Conservation (phyloP, 2,113 vertebrate species). For the Forbesichthys papilliferus region DNA sequence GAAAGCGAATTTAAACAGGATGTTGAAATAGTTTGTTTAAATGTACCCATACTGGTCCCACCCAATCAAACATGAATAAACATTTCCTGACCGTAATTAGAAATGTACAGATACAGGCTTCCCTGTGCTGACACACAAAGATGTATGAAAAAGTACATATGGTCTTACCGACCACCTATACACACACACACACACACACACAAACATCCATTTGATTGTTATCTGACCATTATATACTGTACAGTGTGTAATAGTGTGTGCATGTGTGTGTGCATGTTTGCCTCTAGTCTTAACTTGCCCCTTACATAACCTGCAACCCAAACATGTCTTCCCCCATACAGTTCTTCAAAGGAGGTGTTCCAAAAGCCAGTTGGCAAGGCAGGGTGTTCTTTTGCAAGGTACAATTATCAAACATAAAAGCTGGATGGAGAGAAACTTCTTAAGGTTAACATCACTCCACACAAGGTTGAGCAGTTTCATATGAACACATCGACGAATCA, state of each 20-base stretch:
- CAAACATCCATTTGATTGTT: slow-evolving; percentile 33
- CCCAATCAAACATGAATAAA: slow-evolving; percentile 86
- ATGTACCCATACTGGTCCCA: slow-evolving; percentile 82
- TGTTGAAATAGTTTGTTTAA: slow-evolving; percentile 88
- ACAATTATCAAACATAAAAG: neutral
- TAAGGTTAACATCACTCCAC: neutral
- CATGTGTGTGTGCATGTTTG: slow-evolving; percentile 30
- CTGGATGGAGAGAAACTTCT: neutral
- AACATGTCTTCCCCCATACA: neutral
- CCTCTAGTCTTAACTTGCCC: slow-evolving; percentile 24
- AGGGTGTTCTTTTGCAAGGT: neutral
- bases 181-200: slow-evolving; percentile 9
- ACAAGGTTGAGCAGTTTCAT: neutral
- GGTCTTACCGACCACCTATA: slow-evolving; percentile 1
- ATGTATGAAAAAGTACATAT: neutral
- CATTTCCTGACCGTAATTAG: slow-evolving; percentile 88
- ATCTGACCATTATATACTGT: slow-evolving; percentile 34
- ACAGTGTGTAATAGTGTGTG: slow-evolving; percentile 8
- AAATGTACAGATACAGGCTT: slow-evolving; percentile 75
- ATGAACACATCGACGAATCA: slow-evolving; percentile 7
- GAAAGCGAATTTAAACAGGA: slow-evolving; percentile 85
- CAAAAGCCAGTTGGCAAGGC: neutral
- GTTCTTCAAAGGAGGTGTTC: slow-evolving; percentile 2
- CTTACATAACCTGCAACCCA: slow-evolving; percentile 16
- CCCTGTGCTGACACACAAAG: slow-evolving; percentile 46